phyloP scores from a whole-genome alignment of 2,888 invertebrate species.

The Hypomecis punctinalis region DNA sequence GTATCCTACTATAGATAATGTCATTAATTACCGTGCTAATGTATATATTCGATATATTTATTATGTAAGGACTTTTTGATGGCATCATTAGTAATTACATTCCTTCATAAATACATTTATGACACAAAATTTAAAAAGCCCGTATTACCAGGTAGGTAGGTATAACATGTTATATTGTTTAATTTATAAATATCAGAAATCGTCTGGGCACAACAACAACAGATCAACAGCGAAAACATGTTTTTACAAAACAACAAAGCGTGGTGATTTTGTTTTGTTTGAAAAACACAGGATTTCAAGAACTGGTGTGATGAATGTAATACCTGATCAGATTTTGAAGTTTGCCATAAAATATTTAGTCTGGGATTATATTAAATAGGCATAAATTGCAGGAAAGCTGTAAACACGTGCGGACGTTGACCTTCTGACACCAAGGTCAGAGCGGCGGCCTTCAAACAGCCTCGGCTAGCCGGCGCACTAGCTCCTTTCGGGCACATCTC shows the following conservation, averaged over 20 bases:
- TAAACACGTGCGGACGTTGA: constrained; percentile 79
- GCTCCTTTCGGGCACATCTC: constrained; percentile 65
- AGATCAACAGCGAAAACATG: constrained; percentile 13
- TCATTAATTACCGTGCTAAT: no score
- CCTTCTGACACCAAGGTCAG: constrained; percentile 83
- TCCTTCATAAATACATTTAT: neutral
- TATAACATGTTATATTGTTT: constrained; percentile 18
- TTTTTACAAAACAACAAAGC: constrained; percentile 10
- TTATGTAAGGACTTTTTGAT: neutral
- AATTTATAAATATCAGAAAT: neutral
- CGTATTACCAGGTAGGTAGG: constrained; percentile 8
- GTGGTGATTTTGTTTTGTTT: constrained; percentile 6
- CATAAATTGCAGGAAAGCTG: constrained; percentile 66
- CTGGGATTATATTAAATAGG: constrained; percentile 15
- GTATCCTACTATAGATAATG: neutral
- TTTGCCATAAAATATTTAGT: constrained; percentile 4
- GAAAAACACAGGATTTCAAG: neutral
- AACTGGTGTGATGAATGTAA: neutral
- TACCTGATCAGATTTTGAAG: constrained; percentile 6
- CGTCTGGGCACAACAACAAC: neutral
- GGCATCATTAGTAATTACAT: neutral
- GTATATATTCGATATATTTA: no score
- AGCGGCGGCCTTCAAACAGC: constrained; percentile 82
- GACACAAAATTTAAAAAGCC: constrained; percentile 4
- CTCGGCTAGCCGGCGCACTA: constrained; percentile 74